phyloP scores from a whole-genome alignment of 2,888 invertebrate genomes.

The Andrena haemorrhoa region DNA sequence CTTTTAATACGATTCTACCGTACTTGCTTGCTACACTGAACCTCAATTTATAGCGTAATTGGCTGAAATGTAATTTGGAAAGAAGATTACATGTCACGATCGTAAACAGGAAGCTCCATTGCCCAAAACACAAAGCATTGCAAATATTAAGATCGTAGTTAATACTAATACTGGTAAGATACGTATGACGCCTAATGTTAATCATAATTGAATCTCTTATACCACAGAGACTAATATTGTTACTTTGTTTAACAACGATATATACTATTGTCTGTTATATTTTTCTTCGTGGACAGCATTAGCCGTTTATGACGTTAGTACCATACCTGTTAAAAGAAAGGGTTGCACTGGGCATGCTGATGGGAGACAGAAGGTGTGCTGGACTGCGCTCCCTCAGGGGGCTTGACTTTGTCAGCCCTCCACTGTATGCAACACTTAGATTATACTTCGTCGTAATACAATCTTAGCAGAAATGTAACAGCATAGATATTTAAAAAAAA shows the following conservation, averaged over 20 bases:
- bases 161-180: slow-evolving; percentile 18
- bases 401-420: slow-evolving; percentile 81
- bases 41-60: slow-evolving; percentile 17
- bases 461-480: slow-evolving; percentile 10
- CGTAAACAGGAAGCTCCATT: slow-evolving; percentile 50
- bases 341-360: slow-evolving; percentile 87
- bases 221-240: not conserved
- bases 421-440: slow-evolving; percentile 81
- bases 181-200: slow-evolving; percentile 16
- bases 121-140: slow-evolving; percentile 41
- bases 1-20: slow-evolving; percentile 22
- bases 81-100: slow-evolving; percentile 14
- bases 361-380: slow-evolving; percentile 86
- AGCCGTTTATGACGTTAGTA: slow-evolving; percentile 65
- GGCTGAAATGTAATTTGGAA: slow-evolving; percentile 1
- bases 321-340: slow-evolving; percentile 87
- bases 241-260: slow-evolving; percentile 10
- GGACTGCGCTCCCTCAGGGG: slow-evolving; percentile 83
- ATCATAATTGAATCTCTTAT: slow-evolving; percentile 17
- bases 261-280: slow-evolving; percentile 14
- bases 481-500: slow-evolving; percentile 1
- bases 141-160: not conserved
- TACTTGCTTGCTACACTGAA: slow-evolving; percentile 31
- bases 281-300: slow-evolving; percentile 26
- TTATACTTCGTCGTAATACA: slow-evolving; percentile 56